These are phyloP conservation scores for Erythrocercus mccallii DNA, from an alignment of 2,113 vertebrate species.

Conservation along the genomic window DNA sequence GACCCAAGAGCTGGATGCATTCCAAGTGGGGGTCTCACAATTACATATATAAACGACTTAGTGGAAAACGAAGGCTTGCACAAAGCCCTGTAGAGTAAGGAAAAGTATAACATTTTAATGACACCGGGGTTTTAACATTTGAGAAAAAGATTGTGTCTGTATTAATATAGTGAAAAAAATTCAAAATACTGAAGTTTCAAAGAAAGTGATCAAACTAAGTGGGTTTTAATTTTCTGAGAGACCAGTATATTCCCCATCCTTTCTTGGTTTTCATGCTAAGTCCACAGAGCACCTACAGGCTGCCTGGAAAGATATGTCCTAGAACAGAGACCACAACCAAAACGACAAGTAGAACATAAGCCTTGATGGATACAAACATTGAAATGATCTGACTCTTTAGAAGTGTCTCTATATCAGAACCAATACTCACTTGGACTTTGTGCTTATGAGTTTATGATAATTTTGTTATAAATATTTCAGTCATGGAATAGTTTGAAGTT, in stretches of 20 bases:
- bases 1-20: not conserved
- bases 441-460: not conserved
- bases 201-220: not conserved
- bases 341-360: not conserved
- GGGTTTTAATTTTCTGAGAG: not conserved
- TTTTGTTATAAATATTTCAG: not conserved
- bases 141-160: not conserved
- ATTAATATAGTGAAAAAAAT: not conserved
- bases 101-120: not conserved
- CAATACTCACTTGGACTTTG: not conserved
- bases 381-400: not conserved
- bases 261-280: not conserved
- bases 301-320: not conserved
- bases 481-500: not conserved
- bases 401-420: not conserved
- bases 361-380: not conserved
- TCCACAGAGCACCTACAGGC: fast-evolving
- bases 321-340: not conserved
- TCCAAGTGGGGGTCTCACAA: not conserved
- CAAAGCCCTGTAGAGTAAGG: not conserved
- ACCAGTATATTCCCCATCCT: not conserved
- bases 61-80: not conserved
- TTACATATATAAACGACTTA: not conserved
- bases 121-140: not conserved
- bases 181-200: not conserved